Percentiles rank a stretch among this genome's conserved stretches.
These are phyloP conservation scores for Campopleginae sp. DNA, from an alignment of 2,888 invertebrate genomes.

Conservation along the genomic window DNA sequence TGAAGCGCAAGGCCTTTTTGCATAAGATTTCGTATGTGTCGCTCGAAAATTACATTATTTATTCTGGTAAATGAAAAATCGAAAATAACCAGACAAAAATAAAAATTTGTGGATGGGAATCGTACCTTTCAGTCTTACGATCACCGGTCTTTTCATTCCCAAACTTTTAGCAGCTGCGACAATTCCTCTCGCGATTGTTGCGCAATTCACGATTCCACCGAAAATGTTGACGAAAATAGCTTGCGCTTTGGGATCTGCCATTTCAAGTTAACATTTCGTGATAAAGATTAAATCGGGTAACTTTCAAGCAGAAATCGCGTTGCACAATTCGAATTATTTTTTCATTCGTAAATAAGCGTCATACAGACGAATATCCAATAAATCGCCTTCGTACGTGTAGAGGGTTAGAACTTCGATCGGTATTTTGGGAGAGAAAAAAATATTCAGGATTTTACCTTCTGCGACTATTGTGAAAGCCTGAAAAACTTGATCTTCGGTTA, in stretches of 20 bases:
- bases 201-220: slow-evolving; percentile 99
- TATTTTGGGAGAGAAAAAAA: neutral
- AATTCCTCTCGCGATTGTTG: slow-evolving; percentile 97
- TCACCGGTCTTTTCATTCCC: slow-evolving; percentile 93
- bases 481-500: slow-evolving; percentile 96
- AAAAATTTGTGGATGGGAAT: neutral
- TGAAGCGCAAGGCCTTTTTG: neutral
- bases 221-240: slow-evolving; percentile 99
- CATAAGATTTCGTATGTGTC: too few relatives aligned
- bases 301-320: neutral
- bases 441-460: slow-evolving; percentile 84
- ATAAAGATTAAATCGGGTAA: neutral
- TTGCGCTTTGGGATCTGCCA: slow-evolving; percentile 94
- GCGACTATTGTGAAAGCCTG: slow-evolving; percentile 96
- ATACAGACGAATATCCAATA: neutral
- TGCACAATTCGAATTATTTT: neutral
- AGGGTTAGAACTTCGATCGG: neutral
- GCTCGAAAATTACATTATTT: too few relatives aligned
- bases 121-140: slow-evolving; percentile 96
- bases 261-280: slow-evolving; percentile 68
- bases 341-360: neutral
- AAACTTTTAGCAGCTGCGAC: slow-evolving; percentile 93
- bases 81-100: too few relatives aligned
- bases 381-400: neutral
- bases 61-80: neutral